Evolutionary conservation across 2,113 vertebrate species (phyloP).

Genomic region (Forbesichthys agassizii): DNA sequence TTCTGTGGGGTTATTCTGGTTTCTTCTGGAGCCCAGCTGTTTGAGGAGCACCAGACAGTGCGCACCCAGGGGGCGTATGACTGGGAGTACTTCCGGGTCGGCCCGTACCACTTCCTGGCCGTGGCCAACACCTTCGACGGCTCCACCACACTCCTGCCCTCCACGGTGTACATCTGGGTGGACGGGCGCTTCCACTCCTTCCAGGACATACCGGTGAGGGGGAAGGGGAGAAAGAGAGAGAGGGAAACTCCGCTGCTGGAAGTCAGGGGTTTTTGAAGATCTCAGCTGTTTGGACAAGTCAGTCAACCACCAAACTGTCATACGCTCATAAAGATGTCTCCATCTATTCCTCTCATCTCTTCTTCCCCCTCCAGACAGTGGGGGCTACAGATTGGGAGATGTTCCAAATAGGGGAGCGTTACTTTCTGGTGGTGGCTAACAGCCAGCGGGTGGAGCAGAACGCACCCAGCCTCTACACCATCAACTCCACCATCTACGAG

Average conservation of each 20-base stretch:
- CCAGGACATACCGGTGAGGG: slow-evolving; percentile 87
- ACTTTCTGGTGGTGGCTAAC: slow-evolving; percentile 93
- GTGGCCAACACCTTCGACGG: slow-evolving; percentile 94
- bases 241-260: neutral
- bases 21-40: slow-evolving; percentile 54
- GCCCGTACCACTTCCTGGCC: slow-evolving; percentile 86
- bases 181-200: slow-evolving; percentile 84
- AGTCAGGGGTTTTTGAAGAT: too few species aligned
- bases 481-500: slow-evolving; percentile 96
- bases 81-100: slow-evolving; percentile 93
- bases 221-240: neutral
- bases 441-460: slow-evolving; percentile 83
- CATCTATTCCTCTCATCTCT: too few species aligned
- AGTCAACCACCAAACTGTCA: too few species aligned
- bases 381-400: slow-evolving; percentile 95
- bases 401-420: slow-evolving; percentile 83
- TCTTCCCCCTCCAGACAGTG: slow-evolving; percentile 76
- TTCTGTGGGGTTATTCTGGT: too few species aligned
- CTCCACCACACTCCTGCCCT: slow-evolving; percentile 83
- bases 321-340: too few species aligned
- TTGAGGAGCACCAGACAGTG: slow-evolving; percentile 91
- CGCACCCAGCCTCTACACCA: slow-evolving; percentile 78
- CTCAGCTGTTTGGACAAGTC: too few species aligned
- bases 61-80: slow-evolving; percentile 92
- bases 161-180: slow-evolving; percentile 88